Evolutionary conservation across 2,797 vertebrate genomes (phyloP).

Genomic region (Malacoctenus gilli): DNA sequence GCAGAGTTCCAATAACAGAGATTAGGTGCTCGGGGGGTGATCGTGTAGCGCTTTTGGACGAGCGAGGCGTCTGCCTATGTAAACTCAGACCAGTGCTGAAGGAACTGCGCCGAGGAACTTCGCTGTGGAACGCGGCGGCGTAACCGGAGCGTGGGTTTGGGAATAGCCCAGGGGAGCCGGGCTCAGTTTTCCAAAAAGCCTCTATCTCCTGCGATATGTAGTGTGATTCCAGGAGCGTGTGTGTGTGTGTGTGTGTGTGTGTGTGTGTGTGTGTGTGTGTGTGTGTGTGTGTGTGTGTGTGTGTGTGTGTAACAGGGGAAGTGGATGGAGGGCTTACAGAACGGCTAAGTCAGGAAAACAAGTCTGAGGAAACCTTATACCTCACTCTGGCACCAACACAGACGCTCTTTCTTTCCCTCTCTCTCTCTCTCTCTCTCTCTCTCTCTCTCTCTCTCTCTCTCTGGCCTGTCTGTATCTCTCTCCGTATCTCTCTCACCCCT

Average conservation of each 20-base stretch:
- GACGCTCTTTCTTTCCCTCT: slow-evolving; percentile 67
- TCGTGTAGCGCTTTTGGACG: slow-evolving; percentile 63
- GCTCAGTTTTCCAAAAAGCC: slow-evolving; percentile 75
- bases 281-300: slow-evolving; percentile 38
- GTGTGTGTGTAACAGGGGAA: slow-evolving; percentile 56
- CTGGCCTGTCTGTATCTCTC: slow-evolving; percentile 38
- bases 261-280: slow-evolving; percentile 8
- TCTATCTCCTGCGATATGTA: slow-evolving; percentile 76
- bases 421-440: slow-evolving; percentile 42
- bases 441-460: slow-evolving; percentile 22
- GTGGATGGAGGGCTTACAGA: slow-evolving; percentile 73
- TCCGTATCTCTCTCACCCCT: slow-evolving; percentile 20
- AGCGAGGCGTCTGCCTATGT: slow-evolving; percentile 75
- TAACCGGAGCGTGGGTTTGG: slow-evolving; percentile 75
- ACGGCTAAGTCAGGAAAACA: slow-evolving; percentile 77
- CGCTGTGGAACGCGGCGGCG: slow-evolving; percentile 73
- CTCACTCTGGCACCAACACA: slow-evolving; percentile 68
- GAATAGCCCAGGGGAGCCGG: slow-evolving; percentile 70
- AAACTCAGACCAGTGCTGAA: slow-evolving; percentile 67
- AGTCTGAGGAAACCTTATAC: slow-evolving; percentile 75
- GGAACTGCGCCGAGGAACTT: slow-evolving; percentile 74
- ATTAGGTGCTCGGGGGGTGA: slow-evolving; percentile 75
- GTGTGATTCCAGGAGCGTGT: slow-evolving; percentile 58
- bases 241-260: slow-evolving; percentile 29
- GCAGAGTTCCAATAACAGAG: slow-evolving; percentile 79